Conservation (phyloP, 1,140 invertebrate species). For the Agrilus planipennis region DNA sequence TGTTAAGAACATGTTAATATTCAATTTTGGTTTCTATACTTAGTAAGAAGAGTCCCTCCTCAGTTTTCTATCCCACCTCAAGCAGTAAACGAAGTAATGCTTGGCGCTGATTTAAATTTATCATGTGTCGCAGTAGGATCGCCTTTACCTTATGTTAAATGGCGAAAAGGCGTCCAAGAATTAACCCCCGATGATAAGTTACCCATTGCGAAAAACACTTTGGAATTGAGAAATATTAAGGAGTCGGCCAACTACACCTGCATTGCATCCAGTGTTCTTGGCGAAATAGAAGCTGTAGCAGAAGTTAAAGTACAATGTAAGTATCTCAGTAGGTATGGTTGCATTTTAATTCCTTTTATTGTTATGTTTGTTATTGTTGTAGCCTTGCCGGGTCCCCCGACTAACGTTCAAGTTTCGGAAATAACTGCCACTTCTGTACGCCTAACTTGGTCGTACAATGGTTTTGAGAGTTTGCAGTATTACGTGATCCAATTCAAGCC, state of each 20-base stretch:
- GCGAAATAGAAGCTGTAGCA: conserved; percentile 75
- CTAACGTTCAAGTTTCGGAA: conserved; percentile 78
- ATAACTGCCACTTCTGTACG: conserved; percentile 85
- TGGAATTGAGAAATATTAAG: conserved; percentile 73
- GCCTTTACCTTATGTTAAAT: conserved; percentile 95
- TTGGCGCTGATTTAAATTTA: conserved; percentile 80
- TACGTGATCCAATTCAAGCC: conserved; percentile 95
- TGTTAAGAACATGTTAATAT: too few species aligned
- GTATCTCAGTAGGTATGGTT: conserved; percentile 28
- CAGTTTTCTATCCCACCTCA: conserved; percentile 88
- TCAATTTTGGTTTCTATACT: too few species aligned
- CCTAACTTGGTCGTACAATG: conserved; percentile 81
- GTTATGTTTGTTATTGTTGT: conserved; percentile 15
- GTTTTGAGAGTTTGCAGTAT: conserved; percentile 74
- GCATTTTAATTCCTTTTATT: neutral
- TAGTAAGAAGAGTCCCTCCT: conserved; percentile 86
- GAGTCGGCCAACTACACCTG: conserved; percentile 96
- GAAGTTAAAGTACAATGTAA: conserved; percentile 92
- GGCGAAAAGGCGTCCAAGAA: conserved; percentile 77
- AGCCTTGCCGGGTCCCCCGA: conserved; percentile 82
- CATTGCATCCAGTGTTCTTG: conserved; percentile 85
- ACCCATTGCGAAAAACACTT: conserved; percentile 73
- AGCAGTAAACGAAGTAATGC: conserved; percentile 71
- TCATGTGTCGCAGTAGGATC: conserved; percentile 94
- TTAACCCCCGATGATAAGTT: conserved; percentile 76